Conservation (phyloP, 2,113 vertebrate genomes). For the Oryzias curvinotus region DNA sequence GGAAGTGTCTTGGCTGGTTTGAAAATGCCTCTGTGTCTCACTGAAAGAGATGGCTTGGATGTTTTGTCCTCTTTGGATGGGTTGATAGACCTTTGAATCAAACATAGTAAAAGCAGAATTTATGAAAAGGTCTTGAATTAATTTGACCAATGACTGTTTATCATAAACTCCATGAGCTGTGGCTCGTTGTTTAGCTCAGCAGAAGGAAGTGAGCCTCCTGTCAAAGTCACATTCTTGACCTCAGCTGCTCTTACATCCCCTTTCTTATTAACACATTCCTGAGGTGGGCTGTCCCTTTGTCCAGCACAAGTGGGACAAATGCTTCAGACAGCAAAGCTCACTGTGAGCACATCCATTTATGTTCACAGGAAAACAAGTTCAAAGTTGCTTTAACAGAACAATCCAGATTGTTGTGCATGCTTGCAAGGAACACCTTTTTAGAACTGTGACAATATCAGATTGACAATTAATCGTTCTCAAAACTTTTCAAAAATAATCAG, state of each 20-base stretch:
- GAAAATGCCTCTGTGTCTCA: too few relatives aligned
- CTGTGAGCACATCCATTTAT: conserved; percentile 2
- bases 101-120: too few relatives aligned
- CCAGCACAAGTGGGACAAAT: conserved; percentile 1
- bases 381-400: not conserved
- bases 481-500: too few relatives aligned
- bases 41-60: too few relatives aligned
- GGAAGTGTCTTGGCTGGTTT: too few relatives aligned
- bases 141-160: too few relatives aligned
- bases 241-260: conserved; percentile 39
- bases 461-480: not conserved
- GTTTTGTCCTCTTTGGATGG: too few relatives aligned
- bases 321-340: conserved; percentile 2
- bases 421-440: conserved; percentile 6
- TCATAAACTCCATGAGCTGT: not conserved
- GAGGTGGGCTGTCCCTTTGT: conserved; percentile 42
- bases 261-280: conserved; percentile 51
- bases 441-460: not conserved
- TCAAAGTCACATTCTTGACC: conserved; percentile 61
- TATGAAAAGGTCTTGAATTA: too few relatives aligned
- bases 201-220: conserved; percentile 50
- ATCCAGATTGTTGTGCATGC: conserved; percentile 9
- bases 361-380: not conserved
- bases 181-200: conserved; percentile 40
- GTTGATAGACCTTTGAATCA: too few relatives aligned